Evolutionary conservation across 2,113 vertebrate species (phyloP).

Genomic region (Melanerpes formicivorus): DNA sequence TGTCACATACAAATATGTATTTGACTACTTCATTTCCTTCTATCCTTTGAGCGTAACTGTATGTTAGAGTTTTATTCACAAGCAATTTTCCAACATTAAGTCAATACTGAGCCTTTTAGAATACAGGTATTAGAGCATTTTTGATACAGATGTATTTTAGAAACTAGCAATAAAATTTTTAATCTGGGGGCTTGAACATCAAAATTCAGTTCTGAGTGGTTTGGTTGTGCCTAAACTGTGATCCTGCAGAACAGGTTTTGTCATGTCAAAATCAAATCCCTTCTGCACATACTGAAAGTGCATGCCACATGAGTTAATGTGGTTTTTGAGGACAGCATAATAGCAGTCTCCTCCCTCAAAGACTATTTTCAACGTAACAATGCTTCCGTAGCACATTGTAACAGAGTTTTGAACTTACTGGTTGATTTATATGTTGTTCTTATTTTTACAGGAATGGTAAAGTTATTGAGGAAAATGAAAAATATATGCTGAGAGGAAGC

Average conservation of each 20-base stretch:
- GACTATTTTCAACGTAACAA: not conserved
- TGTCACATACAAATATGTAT: not conserved
- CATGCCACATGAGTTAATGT: not conserved
- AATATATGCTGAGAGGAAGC: slow-evolving; percentile 83
- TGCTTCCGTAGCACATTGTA: not conserved
- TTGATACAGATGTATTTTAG: not conserved
- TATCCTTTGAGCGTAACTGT: not conserved
- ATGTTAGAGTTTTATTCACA: not conserved
- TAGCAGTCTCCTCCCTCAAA: not conserved
- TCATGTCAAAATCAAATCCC: not conserved
- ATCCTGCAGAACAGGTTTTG: not conserved
- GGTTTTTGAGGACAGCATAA: not conserved
- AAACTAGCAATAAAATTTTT: not conserved
- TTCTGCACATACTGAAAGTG: not conserved
- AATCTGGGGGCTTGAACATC: not conserved
- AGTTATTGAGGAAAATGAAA: slow-evolving; percentile 87
- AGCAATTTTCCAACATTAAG: not conserved
- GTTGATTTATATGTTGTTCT: not conserved
- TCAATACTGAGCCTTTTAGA: not conserved
- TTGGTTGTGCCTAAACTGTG: not conserved
- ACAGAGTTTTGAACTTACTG: not conserved
- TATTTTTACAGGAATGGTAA: slow-evolving; percentile 82
- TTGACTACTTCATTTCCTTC: not conserved
- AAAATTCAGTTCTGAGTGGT: not conserved
- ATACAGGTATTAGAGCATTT: not conserved